Conservation (phyloP, 2,113 vertebrate species). For the Circaetus cinerascens region DNA sequence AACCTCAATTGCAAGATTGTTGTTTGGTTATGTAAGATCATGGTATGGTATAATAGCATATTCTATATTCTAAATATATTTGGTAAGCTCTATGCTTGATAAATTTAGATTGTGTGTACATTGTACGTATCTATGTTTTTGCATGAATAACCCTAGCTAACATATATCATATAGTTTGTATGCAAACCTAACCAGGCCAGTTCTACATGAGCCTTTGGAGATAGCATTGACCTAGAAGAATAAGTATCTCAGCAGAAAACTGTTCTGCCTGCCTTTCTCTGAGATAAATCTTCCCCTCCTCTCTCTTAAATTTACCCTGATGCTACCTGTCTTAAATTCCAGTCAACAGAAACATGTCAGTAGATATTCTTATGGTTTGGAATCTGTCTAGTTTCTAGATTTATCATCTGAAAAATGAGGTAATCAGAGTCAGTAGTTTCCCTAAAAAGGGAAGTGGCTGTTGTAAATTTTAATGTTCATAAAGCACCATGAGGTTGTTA, state of each 20-base stretch:
- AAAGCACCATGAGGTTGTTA: neutral
- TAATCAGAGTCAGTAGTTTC: neutral
- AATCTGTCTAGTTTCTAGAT: neutral
- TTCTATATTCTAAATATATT: neutral
- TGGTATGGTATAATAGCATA: neutral
- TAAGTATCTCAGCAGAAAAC: neutral
- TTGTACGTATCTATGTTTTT: neutral
- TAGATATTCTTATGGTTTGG: neutral
- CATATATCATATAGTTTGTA: neutral
- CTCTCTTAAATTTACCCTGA: neutral
- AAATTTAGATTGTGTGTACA: neutral
- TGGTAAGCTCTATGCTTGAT: neutral
- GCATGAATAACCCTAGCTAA: neutral
- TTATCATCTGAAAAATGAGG: neutral
- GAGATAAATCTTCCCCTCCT: neutral
- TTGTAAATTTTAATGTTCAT: neutral
- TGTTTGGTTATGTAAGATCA: neutral
- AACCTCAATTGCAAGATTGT: neutral
- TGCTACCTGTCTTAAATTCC: neutral
- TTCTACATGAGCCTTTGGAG: neutral
- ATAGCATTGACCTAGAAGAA: neutral
- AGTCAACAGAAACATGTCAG: neutral
- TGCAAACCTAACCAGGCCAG: neutral
- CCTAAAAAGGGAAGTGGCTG: neutral
- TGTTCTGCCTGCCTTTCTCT: neutral